Evolutionary conservation across 2,797 vertebrate genomes (phyloP).

Genomic region (Schizothorax lantsangensis): DNA sequence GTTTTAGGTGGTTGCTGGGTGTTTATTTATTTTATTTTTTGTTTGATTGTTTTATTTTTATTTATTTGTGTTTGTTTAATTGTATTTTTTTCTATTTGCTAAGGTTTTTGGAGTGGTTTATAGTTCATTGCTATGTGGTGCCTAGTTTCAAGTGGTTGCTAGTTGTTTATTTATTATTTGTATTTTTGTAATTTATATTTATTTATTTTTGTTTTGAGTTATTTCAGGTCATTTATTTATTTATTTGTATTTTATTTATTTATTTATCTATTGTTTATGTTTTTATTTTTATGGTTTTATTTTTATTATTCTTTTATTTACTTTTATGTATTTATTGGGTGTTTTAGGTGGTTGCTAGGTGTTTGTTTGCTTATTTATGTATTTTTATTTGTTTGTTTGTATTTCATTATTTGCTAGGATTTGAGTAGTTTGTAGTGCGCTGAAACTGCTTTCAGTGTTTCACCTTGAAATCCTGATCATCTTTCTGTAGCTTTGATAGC

Average conservation of each 20-base stretch:
- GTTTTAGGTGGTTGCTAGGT: not conserved
- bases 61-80: not conserved
- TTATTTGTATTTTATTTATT: not conserved
- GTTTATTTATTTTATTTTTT: not conserved
- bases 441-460: not conserved
- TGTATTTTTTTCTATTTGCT: too few species aligned
- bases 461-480: not conserved
- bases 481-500: not conserved
- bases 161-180: too few species aligned
- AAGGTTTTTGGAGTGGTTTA: too few species aligned
- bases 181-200: too few species aligned
- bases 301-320: too few species aligned
- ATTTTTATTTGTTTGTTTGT: not conserved
- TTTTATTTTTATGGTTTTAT: not conserved
- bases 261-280: not conserved
- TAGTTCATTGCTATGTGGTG: too few species aligned
- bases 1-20: not conserved
- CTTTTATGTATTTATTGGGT: not conserved
- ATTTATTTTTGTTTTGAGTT: not conserved
- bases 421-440: not conserved
- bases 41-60: not conserved
- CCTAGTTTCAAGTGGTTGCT: too few species aligned
- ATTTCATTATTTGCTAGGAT: not conserved
- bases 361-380: not conserved
- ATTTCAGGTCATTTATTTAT: not conserved